These are phyloP conservation scores for Phanerotoma sp. DNA, from an alignment of 2,888 invertebrate genomes.

Conservation along the genomic window DNA sequence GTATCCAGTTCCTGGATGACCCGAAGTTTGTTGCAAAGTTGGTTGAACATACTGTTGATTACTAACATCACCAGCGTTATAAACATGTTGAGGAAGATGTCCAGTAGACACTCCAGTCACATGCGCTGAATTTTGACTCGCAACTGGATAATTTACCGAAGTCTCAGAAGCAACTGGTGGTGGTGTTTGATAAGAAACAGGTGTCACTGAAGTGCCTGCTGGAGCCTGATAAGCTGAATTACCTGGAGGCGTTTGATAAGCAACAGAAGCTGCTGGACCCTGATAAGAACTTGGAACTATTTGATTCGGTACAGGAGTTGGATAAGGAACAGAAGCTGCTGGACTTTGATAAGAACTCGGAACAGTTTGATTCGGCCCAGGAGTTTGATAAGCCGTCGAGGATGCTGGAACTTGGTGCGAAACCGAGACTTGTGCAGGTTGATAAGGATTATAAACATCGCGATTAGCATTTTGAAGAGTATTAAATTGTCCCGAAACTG, in stretches of 20 bases:
- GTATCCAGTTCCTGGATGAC: slow-evolving; percentile 1
- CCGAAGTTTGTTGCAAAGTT: slow-evolving; percentile 5
- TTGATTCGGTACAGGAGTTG: slow-evolving; percentile 11
- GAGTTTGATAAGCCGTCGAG: not conserved
- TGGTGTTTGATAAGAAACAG: not conserved
- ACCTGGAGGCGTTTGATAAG: too few species aligned
- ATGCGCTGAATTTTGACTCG: not conserved
- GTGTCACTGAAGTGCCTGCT: not conserved
- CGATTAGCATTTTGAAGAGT: slow-evolving; percentile 18
- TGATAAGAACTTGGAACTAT: slow-evolving; percentile 1
- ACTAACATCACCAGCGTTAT: not conserved
- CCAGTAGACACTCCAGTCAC: too few species aligned
- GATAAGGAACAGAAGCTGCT: not conserved
- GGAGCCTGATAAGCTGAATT: too few species aligned
- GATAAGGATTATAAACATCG: slow-evolving; percentile 4
- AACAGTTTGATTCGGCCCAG: slow-evolving; percentile 12
- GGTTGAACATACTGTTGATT: slow-evolving; percentile 1
- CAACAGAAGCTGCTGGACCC: not conserved
- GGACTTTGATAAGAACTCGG: too few species aligned
- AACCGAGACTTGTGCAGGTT: not conserved
- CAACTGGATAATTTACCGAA: not conserved
- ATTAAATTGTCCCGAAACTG: slow-evolving; percentile 18
- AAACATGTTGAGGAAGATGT: not conserved
- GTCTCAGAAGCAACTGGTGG: not conserved
- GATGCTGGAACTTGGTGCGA: too few species aligned